Evolutionary conservation across 2,113 vertebrate genomes (phyloP), one percentile per base, ranked within the genome.

Genomic region (Odontesthes bonariensis): DNA sequence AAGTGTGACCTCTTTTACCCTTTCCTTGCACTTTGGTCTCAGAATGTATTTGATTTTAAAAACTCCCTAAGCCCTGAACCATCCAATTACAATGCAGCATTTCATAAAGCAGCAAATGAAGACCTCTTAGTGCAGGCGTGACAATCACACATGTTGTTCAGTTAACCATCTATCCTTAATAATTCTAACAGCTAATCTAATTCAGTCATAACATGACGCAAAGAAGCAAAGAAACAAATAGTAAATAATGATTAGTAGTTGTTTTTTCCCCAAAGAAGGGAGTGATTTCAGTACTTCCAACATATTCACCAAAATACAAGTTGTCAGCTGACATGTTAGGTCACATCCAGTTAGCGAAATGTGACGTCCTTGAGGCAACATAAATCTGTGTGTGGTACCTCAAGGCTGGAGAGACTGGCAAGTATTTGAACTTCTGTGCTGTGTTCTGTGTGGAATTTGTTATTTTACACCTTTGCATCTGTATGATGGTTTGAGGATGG

Each of bases 41-140:
- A 82, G 88, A 92, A 90, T 91, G 82, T 70, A 88, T 86, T 73
- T 75, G 73, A 83, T 84, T 85, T 76, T 81, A 67, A 86, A 73
- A 86, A 89, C 79, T 84, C 71, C 40, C 66, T 67, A 69, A 83
- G 71, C 68, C 76, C 57, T 76, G 90, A 76, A 81, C 46, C 54
- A 57, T 31, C 64, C 65, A 83, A 77, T 89, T 89, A 85, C 66
- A 79, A 46, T 33, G 16, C 69, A 46, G 53, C 17, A 56, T 78
- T 85, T 85, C 70, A 77, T 13, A 27, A 23, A 66, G 69, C 69
- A 72, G 54, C 47, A 62, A 35, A 69, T 81, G 51, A 73, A 77
- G 64, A 16, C 66, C 60, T 55, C 64, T 4, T 61, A n/a, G 1
- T 6, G 4, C 16, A 51, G 55, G 22, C 35, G 7, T 23, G 13